Evolutionary conservation across 2,797 vertebrate species (phyloP).

Genomic region (Betta splendens): DNA sequence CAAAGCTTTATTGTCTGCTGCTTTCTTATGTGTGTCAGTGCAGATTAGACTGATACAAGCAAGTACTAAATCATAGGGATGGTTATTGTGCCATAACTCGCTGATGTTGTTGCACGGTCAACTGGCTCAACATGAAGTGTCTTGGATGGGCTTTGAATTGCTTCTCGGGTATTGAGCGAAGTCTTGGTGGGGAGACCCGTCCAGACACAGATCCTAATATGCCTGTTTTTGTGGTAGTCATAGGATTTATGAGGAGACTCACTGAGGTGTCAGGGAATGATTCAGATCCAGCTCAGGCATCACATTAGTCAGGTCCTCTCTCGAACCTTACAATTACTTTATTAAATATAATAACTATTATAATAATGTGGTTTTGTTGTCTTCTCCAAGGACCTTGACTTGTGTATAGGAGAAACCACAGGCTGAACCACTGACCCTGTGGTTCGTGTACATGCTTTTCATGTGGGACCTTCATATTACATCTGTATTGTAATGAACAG

Average conservation of each 20-base stretch:
- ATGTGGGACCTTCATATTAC: background rate
- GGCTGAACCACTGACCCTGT: no score
- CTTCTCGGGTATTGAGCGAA: constrained; percentile 38
- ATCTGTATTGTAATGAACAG: background rate
- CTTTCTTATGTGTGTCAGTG: constrained; percentile 53
- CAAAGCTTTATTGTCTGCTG: constrained; percentile 63
- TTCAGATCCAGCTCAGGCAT: constrained; percentile 61
- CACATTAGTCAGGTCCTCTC: constrained; percentile 42
- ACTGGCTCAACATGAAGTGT: constrained; percentile 24
- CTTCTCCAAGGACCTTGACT: no score
- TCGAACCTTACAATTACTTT: no score
- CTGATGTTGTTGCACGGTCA: constrained; percentile 22
- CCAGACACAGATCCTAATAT: constrained; percentile 32
- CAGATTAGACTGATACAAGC: constrained; percentile 53
- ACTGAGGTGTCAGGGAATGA: constrained; percentile 50
- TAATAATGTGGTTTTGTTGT: no score
- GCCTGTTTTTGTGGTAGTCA: constrained; percentile 50
- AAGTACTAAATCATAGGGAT: constrained; percentile 32
- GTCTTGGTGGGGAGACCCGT: constrained; percentile 22
- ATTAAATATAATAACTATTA: no score
- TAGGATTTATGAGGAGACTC: constrained; percentile 38
- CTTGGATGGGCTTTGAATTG: constrained; percentile 38
- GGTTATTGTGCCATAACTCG: constrained; percentile 18
- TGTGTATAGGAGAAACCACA: no score
- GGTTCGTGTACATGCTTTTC: background rate